These are phyloP conservation scores for Tadarida brasiliensis DNA, from an alignment of 2,797 vertebrate species.

Conservation along the genomic window DNA sequence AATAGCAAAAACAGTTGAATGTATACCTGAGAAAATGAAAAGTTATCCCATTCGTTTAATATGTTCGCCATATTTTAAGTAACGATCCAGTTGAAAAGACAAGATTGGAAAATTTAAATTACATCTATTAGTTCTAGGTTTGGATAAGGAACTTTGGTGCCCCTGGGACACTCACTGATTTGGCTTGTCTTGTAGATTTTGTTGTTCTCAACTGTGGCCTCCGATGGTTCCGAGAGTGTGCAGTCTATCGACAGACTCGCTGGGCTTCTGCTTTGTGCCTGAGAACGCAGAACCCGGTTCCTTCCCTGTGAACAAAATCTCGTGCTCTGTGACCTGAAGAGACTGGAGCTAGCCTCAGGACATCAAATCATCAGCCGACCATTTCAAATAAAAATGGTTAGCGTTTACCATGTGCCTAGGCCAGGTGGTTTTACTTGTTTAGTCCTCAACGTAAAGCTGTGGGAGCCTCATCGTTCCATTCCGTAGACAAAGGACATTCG, in stretches of 20 bases:
- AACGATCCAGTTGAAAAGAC: background rate
- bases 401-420: background rate
- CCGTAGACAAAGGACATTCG: background rate
- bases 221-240: background rate
- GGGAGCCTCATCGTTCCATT: background rate
- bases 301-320: background rate
- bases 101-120: background rate
- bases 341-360: background rate
- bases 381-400: constrained; percentile 24
- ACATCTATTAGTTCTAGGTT: constrained; percentile 2
- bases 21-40: background rate
- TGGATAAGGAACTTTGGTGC: background rate
- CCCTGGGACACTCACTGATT: background rate
- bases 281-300: background rate
- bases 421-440: background rate
- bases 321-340: background rate
- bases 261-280: background rate
- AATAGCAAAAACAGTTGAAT: constrained; percentile 48
- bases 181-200: background rate
- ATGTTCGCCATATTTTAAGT: constrained; percentile 40
- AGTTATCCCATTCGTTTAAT: constrained; percentile 11
- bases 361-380: constrained; percentile 3
- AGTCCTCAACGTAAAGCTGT: background rate
- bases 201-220: background rate
- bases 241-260: background rate